Evolutionary conservation across 2,888 invertebrate species (phyloP).

Genomic region (Tenthredo notha): DNA sequence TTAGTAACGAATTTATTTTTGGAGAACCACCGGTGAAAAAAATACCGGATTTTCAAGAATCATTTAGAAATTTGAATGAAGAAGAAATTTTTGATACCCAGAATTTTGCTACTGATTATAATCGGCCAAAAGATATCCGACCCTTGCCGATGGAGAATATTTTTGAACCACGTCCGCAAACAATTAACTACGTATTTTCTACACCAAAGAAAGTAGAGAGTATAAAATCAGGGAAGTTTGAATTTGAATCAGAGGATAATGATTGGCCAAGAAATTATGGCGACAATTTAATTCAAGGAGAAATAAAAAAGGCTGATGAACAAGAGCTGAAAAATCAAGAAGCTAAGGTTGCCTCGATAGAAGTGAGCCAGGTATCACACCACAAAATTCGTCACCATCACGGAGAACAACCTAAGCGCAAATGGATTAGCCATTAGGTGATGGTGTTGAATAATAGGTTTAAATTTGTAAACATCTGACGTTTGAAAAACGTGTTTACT

Average conservation of each 20-base stretch:
- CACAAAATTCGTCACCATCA: slow-evolving; percentile 72
- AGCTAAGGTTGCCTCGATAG: slow-evolving; percentile 68
- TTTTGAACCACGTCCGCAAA: slow-evolving; percentile 67
- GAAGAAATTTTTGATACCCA: not conserved
- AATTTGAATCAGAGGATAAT: slow-evolving; percentile 35
- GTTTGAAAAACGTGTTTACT: not conserved
- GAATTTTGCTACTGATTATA: not conserved
- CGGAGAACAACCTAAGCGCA: slow-evolving; percentile 57
- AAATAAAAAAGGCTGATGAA: slow-evolving; percentile 56
- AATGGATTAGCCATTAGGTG: not conserved
- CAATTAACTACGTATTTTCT: slow-evolving; percentile 66
- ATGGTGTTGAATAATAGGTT: not conserved
- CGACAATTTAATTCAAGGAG: slow-evolving; percentile 59
- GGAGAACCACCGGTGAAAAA: slow-evolving; percentile 11
- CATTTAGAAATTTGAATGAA: slow-evolving; percentile 1
- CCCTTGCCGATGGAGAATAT: slow-evolving; percentile 62
- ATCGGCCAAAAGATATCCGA: not conserved
- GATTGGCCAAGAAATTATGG: slow-evolving; percentile 58
- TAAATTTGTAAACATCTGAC: not conserved
- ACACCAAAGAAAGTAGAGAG: not conserved
- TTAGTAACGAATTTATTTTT: slow-evolving; percentile 30
- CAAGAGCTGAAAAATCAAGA: slow-evolving; percentile 52
- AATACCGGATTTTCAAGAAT: not conserved
- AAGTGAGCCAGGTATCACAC: slow-evolving; percentile 67
- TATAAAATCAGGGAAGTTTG: slow-evolving; percentile 5